Conservation (phyloP, 2,888 invertebrate genomes). For the Lasioglossum morio region DNA sequence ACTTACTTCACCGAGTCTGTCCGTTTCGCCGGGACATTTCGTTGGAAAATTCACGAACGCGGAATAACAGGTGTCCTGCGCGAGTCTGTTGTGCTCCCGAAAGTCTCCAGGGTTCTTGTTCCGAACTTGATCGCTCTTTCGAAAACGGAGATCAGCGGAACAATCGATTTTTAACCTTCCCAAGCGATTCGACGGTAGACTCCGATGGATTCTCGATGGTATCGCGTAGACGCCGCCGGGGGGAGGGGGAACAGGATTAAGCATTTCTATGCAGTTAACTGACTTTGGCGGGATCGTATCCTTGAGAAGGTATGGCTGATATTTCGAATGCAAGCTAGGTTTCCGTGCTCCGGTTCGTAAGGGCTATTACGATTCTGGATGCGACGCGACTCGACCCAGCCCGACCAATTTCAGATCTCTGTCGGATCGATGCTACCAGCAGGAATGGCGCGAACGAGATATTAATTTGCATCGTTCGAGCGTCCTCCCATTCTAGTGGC, state of each 20-base stretch:
- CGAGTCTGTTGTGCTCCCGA: not conserved
- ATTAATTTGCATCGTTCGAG: constrained; percentile 69
- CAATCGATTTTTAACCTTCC: constrained; percentile 3
- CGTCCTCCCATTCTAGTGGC: constrained; percentile 58
- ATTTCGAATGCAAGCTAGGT: constrained; percentile 59
- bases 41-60: not conserved
- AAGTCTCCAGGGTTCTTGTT: not conserved
- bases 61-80: not conserved
- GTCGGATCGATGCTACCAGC: constrained; percentile 60
- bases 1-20: constrained; percentile 16
- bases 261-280: constrained; percentile 42
- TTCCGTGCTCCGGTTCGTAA: constrained; percentile 45
- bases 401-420: constrained; percentile 49
- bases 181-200: not conserved
- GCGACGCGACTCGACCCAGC: constrained; percentile 16
- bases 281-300: constrained; percentile 46
- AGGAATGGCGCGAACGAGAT: constrained; percentile 64
- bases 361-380: constrained; percentile 63
- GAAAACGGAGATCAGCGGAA: not conserved
- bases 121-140: not conserved
- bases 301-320: constrained; percentile 25
- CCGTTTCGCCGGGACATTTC: not conserved
- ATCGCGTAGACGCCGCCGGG: not conserved
- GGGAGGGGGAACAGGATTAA: constrained; percentile 3
- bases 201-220: not conserved